Conservation (phyloP, 2,888 invertebrate genomes). For the Drosophila nr. perissopoda region DNA sequence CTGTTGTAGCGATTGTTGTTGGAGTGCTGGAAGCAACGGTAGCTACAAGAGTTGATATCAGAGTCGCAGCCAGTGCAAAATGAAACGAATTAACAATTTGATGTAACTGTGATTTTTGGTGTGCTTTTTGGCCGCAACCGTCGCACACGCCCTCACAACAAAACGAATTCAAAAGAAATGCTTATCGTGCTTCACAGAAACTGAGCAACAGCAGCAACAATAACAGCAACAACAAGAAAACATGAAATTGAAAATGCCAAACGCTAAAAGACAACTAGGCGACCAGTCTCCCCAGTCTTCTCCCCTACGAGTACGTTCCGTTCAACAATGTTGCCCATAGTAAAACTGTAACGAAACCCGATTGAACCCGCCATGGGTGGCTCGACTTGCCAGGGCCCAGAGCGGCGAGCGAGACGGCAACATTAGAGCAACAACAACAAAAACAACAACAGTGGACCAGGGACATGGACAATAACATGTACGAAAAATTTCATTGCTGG, state of each 20-base stretch:
- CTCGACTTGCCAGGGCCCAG: constrained; percentile 62
- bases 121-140: constrained; percentile 39
- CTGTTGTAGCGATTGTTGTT: constrained; percentile 38
- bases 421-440: constrained; percentile 41
- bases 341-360: constrained; percentile 80
- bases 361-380: constrained; percentile 79
- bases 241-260: constrained; percentile 79
- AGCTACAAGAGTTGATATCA: constrained; percentile 61
- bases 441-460: constrained; percentile 45
- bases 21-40: constrained; percentile 66
- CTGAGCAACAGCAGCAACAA: constrained; percentile 56
- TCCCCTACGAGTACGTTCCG: constrained; percentile 9
- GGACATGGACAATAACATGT: constrained; percentile 76
- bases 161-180: constrained; percentile 80
- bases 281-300: constrained; percentile 29
- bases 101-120: constrained; percentile 78
- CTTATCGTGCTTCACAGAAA: constrained; percentile 80
- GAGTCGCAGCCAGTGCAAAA: constrained; percentile 74
- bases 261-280: constrained; percentile 79
- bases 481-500: constrained; percentile 80
- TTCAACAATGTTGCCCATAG: constrained; percentile 62
- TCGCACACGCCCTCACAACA: constrained; percentile 76
- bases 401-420: constrained; percentile 56
- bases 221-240: constrained; percentile 55
- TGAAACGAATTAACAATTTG: constrained; percentile 81